Evolutionary conservation across 1,140 invertebrate genomes (phyloP).

Genomic region (Drosophila parvula): DNA sequence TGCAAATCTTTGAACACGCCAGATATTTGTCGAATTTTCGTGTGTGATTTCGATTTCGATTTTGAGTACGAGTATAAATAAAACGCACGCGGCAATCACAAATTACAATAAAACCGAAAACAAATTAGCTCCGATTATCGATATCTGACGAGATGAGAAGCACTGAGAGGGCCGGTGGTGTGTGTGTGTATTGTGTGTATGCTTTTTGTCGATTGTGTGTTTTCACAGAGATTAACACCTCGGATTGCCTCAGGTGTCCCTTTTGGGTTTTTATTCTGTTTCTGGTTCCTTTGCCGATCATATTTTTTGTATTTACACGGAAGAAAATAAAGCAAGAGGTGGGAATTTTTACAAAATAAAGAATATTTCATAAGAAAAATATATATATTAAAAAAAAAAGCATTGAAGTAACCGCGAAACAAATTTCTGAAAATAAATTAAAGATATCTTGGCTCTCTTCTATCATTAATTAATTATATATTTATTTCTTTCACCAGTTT

Average conservation of each 20-base stretch:
- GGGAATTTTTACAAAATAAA: no score
- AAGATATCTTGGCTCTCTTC: background rate
- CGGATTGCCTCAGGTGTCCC: slow-evolving; percentile 51
- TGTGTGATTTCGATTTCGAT: slow-evolving; percentile 18
- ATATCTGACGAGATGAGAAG: slow-evolving; percentile 37
- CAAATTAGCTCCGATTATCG: slow-evolving; percentile 77
- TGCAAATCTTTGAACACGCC: slow-evolving; percentile 55
- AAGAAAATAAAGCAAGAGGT: background rate
- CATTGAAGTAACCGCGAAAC: background rate
- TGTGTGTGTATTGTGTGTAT: slow-evolving; percentile 16
- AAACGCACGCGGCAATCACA: slow-evolving; percentile 65
- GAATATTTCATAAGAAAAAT: background rate
- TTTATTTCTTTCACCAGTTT: no score
- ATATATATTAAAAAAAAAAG: background rate
- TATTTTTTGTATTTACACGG: slow-evolving; percentile 14
- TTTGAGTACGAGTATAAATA: slow-evolving; percentile 63
- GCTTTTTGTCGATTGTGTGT: slow-evolving; percentile 18
- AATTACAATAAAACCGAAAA: slow-evolving; percentile 59
- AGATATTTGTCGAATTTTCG: slow-evolving; percentile 37
- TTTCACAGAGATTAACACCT: slow-evolving; percentile 43
- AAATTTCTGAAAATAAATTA: background rate
- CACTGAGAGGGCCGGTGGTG: background rate
- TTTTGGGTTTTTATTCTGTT: slow-evolving; percentile 17
- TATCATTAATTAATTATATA: no score
- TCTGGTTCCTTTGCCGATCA: slow-evolving; percentile 1